Conservation (phyloP, 2,113 vertebrate genomes). For the Centrocercus urophasianus region DNA sequence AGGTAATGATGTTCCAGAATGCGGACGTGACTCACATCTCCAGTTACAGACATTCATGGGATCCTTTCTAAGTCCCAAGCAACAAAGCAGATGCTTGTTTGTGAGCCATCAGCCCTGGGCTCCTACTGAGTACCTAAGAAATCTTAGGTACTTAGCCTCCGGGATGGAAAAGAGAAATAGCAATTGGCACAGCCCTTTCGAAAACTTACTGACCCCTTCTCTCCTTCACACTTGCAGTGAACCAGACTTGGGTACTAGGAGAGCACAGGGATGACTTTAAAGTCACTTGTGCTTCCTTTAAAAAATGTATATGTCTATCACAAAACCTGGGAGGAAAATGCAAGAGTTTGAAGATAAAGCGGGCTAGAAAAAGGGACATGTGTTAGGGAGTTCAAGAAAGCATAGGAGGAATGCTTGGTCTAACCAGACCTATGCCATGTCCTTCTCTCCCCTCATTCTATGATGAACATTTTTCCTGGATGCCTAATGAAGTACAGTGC, state of each 20-base stretch:
- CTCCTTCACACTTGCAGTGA: neutral
- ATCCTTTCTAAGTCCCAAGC: neutral
- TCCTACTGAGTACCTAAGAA: neutral
- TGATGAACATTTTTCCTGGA: neutral
- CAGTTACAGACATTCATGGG: neutral
- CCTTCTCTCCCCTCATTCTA: neutral
- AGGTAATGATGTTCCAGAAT: neutral
- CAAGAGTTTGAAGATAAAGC: neutral
- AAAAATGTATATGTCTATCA: neutral
- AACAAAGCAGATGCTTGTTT: neutral
- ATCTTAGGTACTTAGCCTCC: neutral
- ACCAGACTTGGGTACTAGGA: neutral
- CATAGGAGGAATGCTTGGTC: accelerated
- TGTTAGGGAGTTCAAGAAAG: neutral
- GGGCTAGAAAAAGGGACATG: neutral
- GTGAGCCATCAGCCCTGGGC: neutral
- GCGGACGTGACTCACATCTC: neutral
- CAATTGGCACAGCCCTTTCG: neutral
- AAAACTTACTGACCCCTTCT: neutral
- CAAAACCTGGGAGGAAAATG: neutral
- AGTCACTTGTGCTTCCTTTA: neutral
- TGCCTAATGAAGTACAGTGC: neutral
- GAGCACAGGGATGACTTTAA: neutral
- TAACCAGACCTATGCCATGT: neutral
- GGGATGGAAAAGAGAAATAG: neutral